Evolutionary conservation across 2,113 vertebrate species (phyloP), one percentile per base, ranked within the genome.

Genomic region (Otocyon megalotis): DNA sequence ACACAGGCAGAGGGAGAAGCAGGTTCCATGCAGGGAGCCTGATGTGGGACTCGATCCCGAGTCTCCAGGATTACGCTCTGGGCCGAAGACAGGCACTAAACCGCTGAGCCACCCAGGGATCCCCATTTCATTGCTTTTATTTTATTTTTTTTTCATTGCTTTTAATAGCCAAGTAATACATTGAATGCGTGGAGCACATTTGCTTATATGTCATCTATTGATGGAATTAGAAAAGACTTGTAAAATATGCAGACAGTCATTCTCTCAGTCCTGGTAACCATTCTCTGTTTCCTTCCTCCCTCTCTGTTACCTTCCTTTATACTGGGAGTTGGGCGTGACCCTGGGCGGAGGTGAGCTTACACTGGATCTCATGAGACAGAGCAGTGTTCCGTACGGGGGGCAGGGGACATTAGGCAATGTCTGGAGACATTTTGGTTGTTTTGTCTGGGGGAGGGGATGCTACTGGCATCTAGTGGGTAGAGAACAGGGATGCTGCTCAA

Each of bases 131-230:
- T 43, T 43, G 43, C 43, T 43, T 43, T 43, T 43, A 43, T 43
- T 43, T 43, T 43, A 43, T 43, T 43, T 43, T 43, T 43, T 43
- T 1, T 20, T 17, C 8, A 2, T 58, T 85, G n/a, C 14, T 97
- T 89, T 97, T 97, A 22, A 30, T 2, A 26, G 53, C 72, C 30
- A 17, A 65, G 50, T 96, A 86, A 67, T 90, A 94, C 65, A 35
- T 6, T 28, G n/a, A 17, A 4, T 6, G 9, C 53, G 11, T 28
- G 15, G 8, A 35, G 80, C 26, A 2, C 60, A 0, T 85, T 65
- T 94, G 58, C 50, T 80, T 76, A n/a, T 76, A 4, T 13, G 0
- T 60, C n/a, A 17, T 50, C 14, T 16, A 5, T 76, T n/a, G 14
- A 65, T 87, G 26, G 35, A 26, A n/a, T 88, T 84, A 48, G 77